These are phyloP conservation scores for Venusia cambrica DNA, from an alignment of 2,888 invertebrate species.

Conservation along the genomic window DNA sequence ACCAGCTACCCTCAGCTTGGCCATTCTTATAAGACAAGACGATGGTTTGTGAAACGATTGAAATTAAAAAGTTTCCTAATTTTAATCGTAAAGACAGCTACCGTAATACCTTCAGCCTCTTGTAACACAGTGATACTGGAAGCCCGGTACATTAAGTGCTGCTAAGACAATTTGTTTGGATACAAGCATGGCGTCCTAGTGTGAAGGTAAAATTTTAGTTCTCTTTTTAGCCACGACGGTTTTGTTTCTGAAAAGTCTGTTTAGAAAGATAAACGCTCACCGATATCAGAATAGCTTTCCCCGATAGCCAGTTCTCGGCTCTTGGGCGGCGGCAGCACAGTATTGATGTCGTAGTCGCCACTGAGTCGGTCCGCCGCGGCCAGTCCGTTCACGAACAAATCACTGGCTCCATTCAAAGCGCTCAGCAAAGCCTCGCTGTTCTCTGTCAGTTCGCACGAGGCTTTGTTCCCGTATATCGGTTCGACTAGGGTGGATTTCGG, in stretches of 20 bases:
- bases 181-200: no score
- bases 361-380: slow-evolving; percentile 61
- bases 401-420: slow-evolving; percentile 63
- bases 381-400: slow-evolving; percentile 70
- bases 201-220: no score
- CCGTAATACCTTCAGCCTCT: no score
- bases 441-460: slow-evolving; percentile 66
- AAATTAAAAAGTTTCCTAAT: no score
- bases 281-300: slow-evolving; percentile 78
- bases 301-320: slow-evolving; percentile 75
- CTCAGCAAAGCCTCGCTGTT: slow-evolving; percentile 62
- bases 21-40: no score
- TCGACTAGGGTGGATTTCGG: slow-evolving; percentile 68
- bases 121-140: no score
- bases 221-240: no score
- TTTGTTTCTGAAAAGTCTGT: background rate
- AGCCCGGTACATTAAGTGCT: no score
- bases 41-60: no score
- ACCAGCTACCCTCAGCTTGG: no score
- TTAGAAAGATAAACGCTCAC: slow-evolving; percentile 41
- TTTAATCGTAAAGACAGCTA: no score
- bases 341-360: slow-evolving; percentile 74
- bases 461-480: slow-evolving; percentile 74
- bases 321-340: slow-evolving; percentile 73
- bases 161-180: no score